Conservation (phyloP, 2,888 invertebrate genomes). For the Trichopria drosophilae region DNA sequence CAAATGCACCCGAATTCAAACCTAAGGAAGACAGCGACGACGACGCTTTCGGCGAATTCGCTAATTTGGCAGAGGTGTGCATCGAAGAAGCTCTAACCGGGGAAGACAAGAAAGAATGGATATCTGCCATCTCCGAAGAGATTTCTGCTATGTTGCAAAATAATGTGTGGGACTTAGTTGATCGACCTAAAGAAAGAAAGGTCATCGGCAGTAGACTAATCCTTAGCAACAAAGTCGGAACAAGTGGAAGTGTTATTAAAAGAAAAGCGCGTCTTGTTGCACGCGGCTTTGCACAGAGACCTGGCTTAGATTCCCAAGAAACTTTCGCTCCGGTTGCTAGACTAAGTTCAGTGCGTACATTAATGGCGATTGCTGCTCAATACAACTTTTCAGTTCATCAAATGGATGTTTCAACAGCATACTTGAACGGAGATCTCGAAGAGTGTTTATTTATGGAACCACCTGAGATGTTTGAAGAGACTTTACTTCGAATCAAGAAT, state of each 20-base stretch:
- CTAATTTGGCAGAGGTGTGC: conserved; percentile 1
- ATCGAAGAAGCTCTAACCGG: conserved; percentile 6
- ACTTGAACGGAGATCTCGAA: conserved; percentile 34
- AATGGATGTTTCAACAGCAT: conserved; percentile 36
- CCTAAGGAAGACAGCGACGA: too few relatives aligned
- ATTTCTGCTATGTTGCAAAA: conserved; percentile 17
- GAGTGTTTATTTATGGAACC: conserved; percentile 21
- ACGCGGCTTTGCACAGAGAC: conserved; percentile 31
- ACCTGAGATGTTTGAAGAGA: conserved; percentile 1
- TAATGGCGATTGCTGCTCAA: conserved; percentile 31
- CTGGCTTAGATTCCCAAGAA: conserved; percentile 30
- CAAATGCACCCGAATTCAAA: too few relatives aligned
- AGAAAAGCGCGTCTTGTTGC: conserved; percentile 35
- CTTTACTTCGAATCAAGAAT: conserved; percentile 6
- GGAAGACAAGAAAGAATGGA: conserved; percentile 5
- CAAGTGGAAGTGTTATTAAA: conserved; percentile 25
- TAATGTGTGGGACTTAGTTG: conserved; percentile 28
- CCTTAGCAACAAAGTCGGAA: conserved; percentile 25
- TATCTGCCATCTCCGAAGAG: conserved; percentile 19
- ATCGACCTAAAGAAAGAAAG: conserved; percentile 14
- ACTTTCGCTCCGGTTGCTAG: conserved; percentile 32
- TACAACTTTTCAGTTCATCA: conserved; percentile 31
- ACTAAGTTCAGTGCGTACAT: conserved; percentile 23
- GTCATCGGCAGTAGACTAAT: conserved; percentile 27
- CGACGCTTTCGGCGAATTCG: too few relatives aligned